Base-by-base conservation (phyloP, 1,140 invertebrate species). In the Drosophila pallidifrons region DNA sequence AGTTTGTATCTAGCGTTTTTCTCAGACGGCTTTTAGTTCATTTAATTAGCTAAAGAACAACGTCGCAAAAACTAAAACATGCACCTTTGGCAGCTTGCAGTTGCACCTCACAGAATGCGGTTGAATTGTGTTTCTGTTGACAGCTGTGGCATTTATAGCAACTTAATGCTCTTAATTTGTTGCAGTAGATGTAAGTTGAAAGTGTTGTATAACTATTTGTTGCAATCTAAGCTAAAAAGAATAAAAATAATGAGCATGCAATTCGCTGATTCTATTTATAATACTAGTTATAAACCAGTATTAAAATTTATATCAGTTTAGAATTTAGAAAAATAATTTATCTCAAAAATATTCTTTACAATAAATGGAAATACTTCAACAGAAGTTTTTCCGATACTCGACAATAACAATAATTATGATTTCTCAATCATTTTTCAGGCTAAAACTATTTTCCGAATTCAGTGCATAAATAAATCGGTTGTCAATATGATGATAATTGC, bases 11-110 rank as follows among this genome's bases (percentile, higher is more conserved):
- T 35, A 47, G 32, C 55, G 43, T 41, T 41, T 63, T 25, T 25
- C 20, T 25, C 13, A 35, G 32, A 5, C 35, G 16, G 15, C n/a
- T 45, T 59, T 77, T 89, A 85, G 81, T 89, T 75, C 59, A 81
- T 89, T 88, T 88, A 88, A 88, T 88, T 88, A 88, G 85, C 81
- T 15, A 55, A 77, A 83, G 69, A 81, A 89, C 75, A 71, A 81
- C 74, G 73, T 79, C 49, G 38, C 64, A 71, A 65, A 25, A 69
- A 72, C 45, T 65, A 67, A 55, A 57, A 78, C 74, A 83, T 83
- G 81, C 68, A 80, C 68, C 77, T 83, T 83, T 83, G 81, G 79
- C 80, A 77, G 20, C 20, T 25, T 66, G 65, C 74, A 63, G 41
- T n/a, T 13, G 13, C 45, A 15, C n/a, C 15, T 25, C 28, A 41